These are phyloP conservation scores for Malachius bipustulatus DNA, from an alignment of 2,888 invertebrate species.

Conservation along the genomic window DNA sequence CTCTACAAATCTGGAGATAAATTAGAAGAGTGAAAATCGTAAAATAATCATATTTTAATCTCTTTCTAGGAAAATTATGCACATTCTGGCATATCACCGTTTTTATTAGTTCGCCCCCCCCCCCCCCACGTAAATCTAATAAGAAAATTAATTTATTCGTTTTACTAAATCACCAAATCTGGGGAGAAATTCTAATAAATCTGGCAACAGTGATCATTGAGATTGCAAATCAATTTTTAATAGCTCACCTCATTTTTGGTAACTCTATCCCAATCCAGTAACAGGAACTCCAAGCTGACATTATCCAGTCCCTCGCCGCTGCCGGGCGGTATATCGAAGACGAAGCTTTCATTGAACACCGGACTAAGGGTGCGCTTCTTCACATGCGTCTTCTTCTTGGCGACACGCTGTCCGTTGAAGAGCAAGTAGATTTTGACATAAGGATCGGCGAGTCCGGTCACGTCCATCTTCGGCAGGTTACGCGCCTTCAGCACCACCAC, in stretches of 20 bases:
- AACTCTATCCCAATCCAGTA: slow-evolving; percentile 95
- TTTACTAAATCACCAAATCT: too few relatives aligned
- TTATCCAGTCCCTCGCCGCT: slow-evolving; percentile 65
- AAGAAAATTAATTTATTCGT: too few relatives aligned
- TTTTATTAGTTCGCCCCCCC: too few relatives aligned
- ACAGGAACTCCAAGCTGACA: slow-evolving; percentile 75
- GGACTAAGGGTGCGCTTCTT: slow-evolving; percentile 96
- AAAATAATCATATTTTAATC: too few relatives aligned
- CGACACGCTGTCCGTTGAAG: slow-evolving; percentile 94
- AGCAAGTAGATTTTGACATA: slow-evolving; percentile 95
- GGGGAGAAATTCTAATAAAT: too few relatives aligned
- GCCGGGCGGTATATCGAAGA: slow-evolving; percentile 85
- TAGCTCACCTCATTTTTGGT: slow-evolving; percentile 85
- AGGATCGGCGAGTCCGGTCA: slow-evolving; percentile 93
- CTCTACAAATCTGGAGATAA: too few relatives aligned
- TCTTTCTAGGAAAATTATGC: too few relatives aligned
- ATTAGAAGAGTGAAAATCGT: too few relatives aligned
- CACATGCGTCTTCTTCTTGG: slow-evolving; percentile 98
- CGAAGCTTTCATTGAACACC: slow-evolving; percentile 98
- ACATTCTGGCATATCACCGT: too few relatives aligned
- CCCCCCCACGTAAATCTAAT: neutral
- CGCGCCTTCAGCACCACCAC: slow-evolving; percentile 95
- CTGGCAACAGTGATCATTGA: too few relatives aligned
- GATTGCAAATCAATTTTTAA: neutral
- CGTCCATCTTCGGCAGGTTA: slow-evolving; percentile 96